These are phyloP conservation scores for Entomobrya proxima DNA, from an alignment of 2,888 invertebrate genomes.

Conservation along the genomic window DNA sequence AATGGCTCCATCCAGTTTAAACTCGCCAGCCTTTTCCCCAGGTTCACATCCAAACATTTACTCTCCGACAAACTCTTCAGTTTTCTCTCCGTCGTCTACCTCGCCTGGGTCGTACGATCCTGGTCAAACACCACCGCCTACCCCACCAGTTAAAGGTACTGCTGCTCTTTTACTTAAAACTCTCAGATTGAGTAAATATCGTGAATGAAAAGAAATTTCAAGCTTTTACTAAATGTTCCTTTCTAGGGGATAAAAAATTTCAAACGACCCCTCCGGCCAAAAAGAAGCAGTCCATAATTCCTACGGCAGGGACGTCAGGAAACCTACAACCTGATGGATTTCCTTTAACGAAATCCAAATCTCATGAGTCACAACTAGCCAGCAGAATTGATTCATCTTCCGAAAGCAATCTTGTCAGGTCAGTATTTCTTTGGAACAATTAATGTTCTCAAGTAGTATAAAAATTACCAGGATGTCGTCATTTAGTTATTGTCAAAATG, in stretches of 20 bases:
- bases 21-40: conserved; percentile 73
- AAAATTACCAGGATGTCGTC: too few relatives aligned
- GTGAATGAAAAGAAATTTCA: neutral
- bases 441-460: too few relatives aligned
- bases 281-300: conserved; percentile 82
- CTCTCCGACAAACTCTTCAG: conserved; percentile 75
- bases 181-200: neutral
- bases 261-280: conserved; percentile 89
- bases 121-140: conserved; percentile 79
- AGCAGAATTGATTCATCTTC: conserved; percentile 80
- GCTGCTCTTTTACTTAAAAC: neutral
- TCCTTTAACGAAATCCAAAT: conserved; percentile 91
- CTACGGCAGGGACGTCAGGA: conserved; percentile 71
- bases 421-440: conserved; percentile 25
- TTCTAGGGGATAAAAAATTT: conserved; percentile 80
- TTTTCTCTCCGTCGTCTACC: conserved; percentile 79
- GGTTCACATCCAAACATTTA: conserved; percentile 74
- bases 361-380: conserved; percentile 92
- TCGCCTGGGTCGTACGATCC: conserved; percentile 74
- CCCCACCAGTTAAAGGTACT: conserved; percentile 79
- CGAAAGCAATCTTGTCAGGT: conserved; percentile 76
- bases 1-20: conserved; percentile 72
- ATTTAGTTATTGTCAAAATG: too few relatives aligned
- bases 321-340: conserved; percentile 80
- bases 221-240: neutral